A percentile compares a stretch with the other conserved stretches of the same genome.
phyloP scores from a whole-genome alignment of 1,140 invertebrate genomes.

The Heliconius congener region DNA sequence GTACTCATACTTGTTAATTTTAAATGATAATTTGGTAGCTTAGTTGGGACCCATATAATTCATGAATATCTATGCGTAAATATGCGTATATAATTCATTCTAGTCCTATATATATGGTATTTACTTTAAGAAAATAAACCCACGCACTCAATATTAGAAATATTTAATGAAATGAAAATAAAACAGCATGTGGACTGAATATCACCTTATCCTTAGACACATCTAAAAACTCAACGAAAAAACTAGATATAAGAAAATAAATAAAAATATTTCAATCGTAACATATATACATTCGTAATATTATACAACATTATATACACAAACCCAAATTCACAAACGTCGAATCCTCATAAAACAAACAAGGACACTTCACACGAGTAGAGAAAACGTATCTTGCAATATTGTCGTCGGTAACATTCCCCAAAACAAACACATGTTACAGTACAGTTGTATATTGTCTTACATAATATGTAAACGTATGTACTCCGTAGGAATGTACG shows the following conservation, averaged over 20 bases:
- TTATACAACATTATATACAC: background rate
- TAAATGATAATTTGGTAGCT: too few relatives aligned
- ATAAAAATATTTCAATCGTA: too few relatives aligned
- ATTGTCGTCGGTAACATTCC: slow-evolving; percentile 15
- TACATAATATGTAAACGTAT: slow-evolving; percentile 36
- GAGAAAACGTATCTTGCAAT: slow-evolving; percentile 1
- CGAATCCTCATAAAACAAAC: slow-evolving; percentile 5
- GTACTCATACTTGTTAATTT: background rate
- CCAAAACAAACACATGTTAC: slow-evolving; percentile 26
- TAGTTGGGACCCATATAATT: background rate
- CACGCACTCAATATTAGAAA: too few relatives aligned
- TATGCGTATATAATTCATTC: too few relatives aligned
- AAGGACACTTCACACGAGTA: background rate
- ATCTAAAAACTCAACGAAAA: too few relatives aligned
- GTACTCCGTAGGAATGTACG: slow-evolving; percentile 40
- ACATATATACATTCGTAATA: background rate
- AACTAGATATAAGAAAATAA: too few relatives aligned
- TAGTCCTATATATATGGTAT: too few relatives aligned
- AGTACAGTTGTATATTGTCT: slow-evolving; percentile 30
- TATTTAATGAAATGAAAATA: too few relatives aligned
- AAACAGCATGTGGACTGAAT: too few relatives aligned
- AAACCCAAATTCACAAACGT: background rate
- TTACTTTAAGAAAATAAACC: too few relatives aligned
- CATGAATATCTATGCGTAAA: background rate
- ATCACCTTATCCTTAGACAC: too few relatives aligned